Evolutionary conservation across 2,797 vertebrate species (phyloP).

Genomic region (Pygocentrus nattereri): DNA sequence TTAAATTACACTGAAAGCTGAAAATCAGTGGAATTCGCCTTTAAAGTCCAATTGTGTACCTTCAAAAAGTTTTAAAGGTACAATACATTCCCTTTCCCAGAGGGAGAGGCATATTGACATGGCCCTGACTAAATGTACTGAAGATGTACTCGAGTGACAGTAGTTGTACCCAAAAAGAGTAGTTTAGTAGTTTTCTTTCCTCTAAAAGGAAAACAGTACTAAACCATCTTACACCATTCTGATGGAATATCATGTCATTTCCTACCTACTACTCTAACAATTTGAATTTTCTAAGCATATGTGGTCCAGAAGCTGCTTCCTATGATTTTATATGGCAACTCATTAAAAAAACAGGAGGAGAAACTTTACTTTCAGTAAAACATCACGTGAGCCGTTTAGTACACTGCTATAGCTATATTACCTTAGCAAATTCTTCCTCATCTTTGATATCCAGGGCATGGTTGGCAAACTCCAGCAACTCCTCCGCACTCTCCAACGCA

Average conservation of each 20-base stretch:
- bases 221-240: background rate
- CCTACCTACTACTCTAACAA: background rate
- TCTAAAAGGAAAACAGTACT: no score
- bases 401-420: conserved; percentile 48
- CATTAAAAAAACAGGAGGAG: background rate
- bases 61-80: no score
- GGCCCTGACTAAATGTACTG: no score
- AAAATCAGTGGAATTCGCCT: no score
- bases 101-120: no score
- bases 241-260: background rate
- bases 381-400: background rate
- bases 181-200: no score
- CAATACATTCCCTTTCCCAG: no score
- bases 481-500: conserved; percentile 86
- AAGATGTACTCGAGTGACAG: no score
- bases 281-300: background rate
- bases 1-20: no score
- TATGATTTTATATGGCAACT: background rate
- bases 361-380: background rate
- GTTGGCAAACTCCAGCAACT: conserved; percentile 84
- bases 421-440: conserved; percentile 83
- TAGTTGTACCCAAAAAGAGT: no score
- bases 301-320: background rate
- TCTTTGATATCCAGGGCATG: conserved; percentile 83
- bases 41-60: no score